These are phyloP conservation scores for Zaprionus africanus DNA, from an alignment of 1,140 invertebrate species.

Conservation along the genomic window DNA sequence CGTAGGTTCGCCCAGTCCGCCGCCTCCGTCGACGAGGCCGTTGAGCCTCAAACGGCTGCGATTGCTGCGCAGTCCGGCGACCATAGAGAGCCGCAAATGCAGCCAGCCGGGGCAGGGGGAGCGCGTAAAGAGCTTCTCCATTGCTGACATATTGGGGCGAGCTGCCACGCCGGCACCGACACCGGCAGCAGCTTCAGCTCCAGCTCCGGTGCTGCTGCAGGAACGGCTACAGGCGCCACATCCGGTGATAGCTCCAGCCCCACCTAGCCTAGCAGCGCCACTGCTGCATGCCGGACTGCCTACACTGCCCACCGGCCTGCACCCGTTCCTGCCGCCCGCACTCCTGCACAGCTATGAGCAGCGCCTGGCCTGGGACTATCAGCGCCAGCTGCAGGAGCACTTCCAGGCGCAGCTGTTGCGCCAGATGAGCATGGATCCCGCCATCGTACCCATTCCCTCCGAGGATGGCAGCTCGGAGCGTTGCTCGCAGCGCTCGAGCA, in stretches of 20 bases:
- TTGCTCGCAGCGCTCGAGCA: conserved; percentile 78
- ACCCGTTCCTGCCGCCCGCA: conserved; percentile 76
- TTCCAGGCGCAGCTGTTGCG: conserved; percentile 81
- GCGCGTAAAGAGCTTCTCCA: conserved; percentile 95
- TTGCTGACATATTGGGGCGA: conserved; percentile 94
- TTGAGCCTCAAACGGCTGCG: conserved; percentile 87
- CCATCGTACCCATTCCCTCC: conserved; percentile 76
- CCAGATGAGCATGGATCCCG: conserved; percentile 82
- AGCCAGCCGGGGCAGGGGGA: conserved; percentile 43
- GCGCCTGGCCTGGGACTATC: conserved; percentile 86
- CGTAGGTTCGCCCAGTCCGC: conserved; percentile 79
- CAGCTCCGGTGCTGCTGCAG: conserved; percentile 11
- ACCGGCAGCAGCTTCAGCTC: not conserved
- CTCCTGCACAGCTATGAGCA: conserved; percentile 84
- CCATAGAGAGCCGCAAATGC: conserved; percentile 36
- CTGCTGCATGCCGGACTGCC: conserved; percentile 43
- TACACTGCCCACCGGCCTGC: conserved; percentile 40
- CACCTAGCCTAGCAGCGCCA: conserved; percentile 9
- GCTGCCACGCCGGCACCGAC: conserved; percentile 32
- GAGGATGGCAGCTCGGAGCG: conserved; percentile 86
- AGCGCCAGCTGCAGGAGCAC: conserved; percentile 85
- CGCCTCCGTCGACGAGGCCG: conserved; percentile 49
- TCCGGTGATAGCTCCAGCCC: conserved; percentile 2
- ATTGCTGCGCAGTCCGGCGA: conserved; percentile 58
- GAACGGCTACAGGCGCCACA: conserved; percentile 39